Conservation (phyloP, 2,888 invertebrate species). For the Dynastes grantii region DNA sequence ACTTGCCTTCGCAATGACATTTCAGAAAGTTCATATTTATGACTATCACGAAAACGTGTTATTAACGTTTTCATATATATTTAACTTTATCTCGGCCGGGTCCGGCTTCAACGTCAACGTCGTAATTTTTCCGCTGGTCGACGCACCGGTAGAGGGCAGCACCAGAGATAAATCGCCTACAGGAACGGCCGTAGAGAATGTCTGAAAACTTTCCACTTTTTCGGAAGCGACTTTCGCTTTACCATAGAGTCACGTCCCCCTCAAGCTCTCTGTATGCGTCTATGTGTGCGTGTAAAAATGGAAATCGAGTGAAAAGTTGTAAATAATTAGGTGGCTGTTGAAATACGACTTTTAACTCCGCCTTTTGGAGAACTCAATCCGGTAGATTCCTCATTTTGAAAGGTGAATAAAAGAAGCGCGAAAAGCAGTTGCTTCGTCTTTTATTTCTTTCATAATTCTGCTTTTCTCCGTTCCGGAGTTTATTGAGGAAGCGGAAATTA, state of each 20-base stretch:
- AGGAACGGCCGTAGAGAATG: background rate
- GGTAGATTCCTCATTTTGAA: background rate
- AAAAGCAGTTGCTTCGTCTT: background rate
- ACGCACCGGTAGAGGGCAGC: background rate
- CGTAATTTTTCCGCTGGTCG: constrained; percentile 25
- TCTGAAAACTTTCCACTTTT: constrained; percentile 38
- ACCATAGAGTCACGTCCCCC: background rate
- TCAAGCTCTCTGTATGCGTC: background rate
- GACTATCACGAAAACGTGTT: constrained; percentile 38
- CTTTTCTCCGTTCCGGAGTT: background rate
- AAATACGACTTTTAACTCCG: constrained; percentile 37
- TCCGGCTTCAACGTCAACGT: constrained; percentile 33
- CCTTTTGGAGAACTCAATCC: constrained; percentile 38
- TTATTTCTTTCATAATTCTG: background rate
- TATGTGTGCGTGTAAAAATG: constrained; percentile 32
- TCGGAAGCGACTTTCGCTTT: constrained; percentile 3
- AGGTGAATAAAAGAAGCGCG: background rate
- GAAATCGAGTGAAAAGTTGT: constrained; percentile 47
- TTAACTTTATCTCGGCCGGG: constrained; percentile 31
- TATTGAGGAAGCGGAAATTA: background rate
- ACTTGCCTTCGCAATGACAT: constrained; percentile 34
- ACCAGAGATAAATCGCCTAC: constrained; percentile 33
- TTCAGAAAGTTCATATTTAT: constrained; percentile 41
- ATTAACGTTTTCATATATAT: constrained; percentile 39
- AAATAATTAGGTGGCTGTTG: constrained; percentile 42